These are phyloP conservation scores for Zonotrichia leucophrys DNA, from an alignment of 2,113 vertebrate genomes.

Conservation along the genomic window DNA sequence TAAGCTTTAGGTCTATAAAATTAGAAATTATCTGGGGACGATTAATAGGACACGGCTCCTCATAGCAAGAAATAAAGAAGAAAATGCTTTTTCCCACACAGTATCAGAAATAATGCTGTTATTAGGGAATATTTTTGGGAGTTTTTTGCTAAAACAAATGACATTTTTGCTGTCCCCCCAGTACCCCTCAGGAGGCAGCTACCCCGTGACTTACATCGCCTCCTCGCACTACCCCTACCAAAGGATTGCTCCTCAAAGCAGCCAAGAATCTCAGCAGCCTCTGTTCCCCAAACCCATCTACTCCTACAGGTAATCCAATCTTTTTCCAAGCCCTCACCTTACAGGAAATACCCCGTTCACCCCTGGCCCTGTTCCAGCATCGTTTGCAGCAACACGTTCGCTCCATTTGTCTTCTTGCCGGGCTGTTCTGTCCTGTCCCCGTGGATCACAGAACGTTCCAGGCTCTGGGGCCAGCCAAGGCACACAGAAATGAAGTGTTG, in stretches of 20 bases:
- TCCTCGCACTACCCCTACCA: slow-evolving; percentile 83
- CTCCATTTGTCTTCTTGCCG: neutral
- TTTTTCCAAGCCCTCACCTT: neutral
- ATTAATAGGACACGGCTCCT: neutral
- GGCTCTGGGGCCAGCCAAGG: neutral
- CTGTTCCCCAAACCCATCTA: slow-evolving; percentile 96
- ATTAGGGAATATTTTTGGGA: neutral
- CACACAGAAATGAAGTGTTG: neutral
- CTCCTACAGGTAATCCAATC: slow-evolving; percentile 89
- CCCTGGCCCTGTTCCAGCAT: neutral
- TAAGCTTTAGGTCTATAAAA: neutral
- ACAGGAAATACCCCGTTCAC: neutral
- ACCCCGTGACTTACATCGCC: slow-evolving; percentile 74
- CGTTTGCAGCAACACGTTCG: neutral
- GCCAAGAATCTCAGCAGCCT: slow-evolving; percentile 75
- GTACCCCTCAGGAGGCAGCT: slow-evolving; percentile 79
- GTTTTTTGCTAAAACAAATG: neutral
- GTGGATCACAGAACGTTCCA: neutral
- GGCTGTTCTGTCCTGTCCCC: neutral
- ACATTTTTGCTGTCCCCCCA: slow-evolving; percentile 42
- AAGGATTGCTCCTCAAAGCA: slow-evolving; percentile 77
- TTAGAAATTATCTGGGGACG: neutral
- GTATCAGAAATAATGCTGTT: neutral
- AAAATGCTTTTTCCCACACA: neutral
- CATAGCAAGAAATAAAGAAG: neutral